Base-by-base conservation (phyloP, 2,797 vertebrate genomes). In the Gouania willdenowi region DNA sequence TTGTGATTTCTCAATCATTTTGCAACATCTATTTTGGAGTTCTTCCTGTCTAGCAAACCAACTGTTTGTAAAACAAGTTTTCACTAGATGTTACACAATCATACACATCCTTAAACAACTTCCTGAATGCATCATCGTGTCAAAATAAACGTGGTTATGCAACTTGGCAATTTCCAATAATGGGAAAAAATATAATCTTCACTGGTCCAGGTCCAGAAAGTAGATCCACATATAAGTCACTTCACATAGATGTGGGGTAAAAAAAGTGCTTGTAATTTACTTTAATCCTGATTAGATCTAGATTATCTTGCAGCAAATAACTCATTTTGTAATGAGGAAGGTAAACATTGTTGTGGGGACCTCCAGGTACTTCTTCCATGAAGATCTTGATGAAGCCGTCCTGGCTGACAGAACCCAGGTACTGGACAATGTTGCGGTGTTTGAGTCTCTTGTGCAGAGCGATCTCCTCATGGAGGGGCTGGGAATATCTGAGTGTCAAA, bases 301-400 rank as follows among this genome's bases (percentile, higher is more conserved):
- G n/a, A n/a, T n/a, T n/a, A n/a, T n/a, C n/a, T n/a, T n/a, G n/a
- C n/a, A n/a, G n/a, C n/a, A n/a, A n/a, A n/a, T n/a, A n/a, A n/a
- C n/a, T n/a, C n/a, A n/a, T n/a, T n/a, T n/a, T n/a, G n/a, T n/a
- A n/a, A n/a, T n/a, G n/a, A n/a, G n/a, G n/a, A n/a, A n/a, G n/a
- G n/a, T n/a, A n/a, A n/a, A n/a, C n/a, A n/a, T n/a, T n/a, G n/a
- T n/a, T n/a, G n/a, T n/a, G n/a, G 13, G 14, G 20, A 95, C 94
- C 94, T 90, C 94, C 94, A 0, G 94, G 94, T n/a, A 97, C 94
- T 80, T 95, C 93, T 68, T 97, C 94, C 94, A 95, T 97, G 79
- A 97, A 94, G 83, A 97, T 95, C 80, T 95, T 97, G 77, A 97
- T 92, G 83, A 92, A 97, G 22, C 92, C 90, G 0, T 75, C 90